Percentiles rank a stretch among this genome's conserved stretches.
Conservation (phyloP, 1,140 invertebrate genomes). For the Ridgeia piscesae region DNA sequence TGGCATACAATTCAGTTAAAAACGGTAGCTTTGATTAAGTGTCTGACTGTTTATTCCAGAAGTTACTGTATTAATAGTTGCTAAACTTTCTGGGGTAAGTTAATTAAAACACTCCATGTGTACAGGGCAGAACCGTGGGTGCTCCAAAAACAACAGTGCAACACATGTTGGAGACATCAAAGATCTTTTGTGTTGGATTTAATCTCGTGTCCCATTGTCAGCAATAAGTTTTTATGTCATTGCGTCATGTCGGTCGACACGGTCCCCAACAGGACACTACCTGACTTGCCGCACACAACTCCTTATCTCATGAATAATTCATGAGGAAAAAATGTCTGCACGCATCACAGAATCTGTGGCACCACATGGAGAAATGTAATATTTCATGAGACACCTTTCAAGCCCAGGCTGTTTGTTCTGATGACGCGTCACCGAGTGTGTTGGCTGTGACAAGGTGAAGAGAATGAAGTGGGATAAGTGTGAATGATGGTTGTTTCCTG, state of each 20-base stretch:
- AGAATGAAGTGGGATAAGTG: neutral
- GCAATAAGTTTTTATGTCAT: neutral
- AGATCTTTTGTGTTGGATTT: neutral
- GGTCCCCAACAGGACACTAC: neutral
- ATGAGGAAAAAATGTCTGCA: neutral
- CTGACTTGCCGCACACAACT: neutral
- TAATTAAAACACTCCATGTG: neutral
- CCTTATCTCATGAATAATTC: neutral
- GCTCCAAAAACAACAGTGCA: too few relatives aligned
- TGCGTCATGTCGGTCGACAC: neutral
- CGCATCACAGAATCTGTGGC: neutral
- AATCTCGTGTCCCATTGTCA: neutral
- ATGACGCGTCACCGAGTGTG: neutral
- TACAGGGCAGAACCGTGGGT: neutral
- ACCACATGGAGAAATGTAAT: neutral
- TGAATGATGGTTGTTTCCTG: neutral
- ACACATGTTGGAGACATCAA: neutral
- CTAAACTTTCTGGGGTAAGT: neutral
- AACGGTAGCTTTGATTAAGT: neutral
- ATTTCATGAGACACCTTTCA: neutral
- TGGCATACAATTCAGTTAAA: too few relatives aligned
- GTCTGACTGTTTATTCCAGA: neutral
- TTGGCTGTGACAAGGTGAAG: neutral
- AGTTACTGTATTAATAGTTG: neutral
- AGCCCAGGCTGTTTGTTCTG: neutral